phyloP scores from a whole-genome alignment of 2,113 vertebrate species.

The Terrapene triunguis region DNA sequence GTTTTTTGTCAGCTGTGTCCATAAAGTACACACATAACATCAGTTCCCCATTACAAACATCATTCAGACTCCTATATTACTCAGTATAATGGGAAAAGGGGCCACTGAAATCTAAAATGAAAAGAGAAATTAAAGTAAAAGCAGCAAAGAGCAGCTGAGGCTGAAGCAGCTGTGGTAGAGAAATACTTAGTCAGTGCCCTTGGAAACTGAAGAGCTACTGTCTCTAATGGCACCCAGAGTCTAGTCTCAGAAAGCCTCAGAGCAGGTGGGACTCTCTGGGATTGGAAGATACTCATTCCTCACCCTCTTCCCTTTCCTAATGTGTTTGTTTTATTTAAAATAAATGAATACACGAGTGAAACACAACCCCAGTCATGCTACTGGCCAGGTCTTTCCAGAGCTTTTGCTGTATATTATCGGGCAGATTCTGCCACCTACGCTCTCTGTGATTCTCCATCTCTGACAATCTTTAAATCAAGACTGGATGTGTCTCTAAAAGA shows the following conservation, averaged over 20 bases:
- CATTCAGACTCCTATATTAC: slow-evolving; percentile 80
- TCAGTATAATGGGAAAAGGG: slow-evolving; percentile 76
- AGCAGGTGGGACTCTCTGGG: slow-evolving; percentile 48
- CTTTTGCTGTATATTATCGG: neutral
- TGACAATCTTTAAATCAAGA: neutral
- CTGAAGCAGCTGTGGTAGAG: slow-evolving; percentile 53
- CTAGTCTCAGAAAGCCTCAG: slow-evolving; percentile 43
- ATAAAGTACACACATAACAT: slow-evolving; percentile 78
- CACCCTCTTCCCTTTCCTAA: rapidly evolving
- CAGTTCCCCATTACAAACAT: slow-evolving; percentile 80
- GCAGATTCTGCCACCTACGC: neutral
- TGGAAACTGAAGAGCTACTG: slow-evolving; percentile 51
- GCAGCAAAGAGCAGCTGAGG: slow-evolving; percentile 58
- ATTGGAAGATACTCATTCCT: neutral
- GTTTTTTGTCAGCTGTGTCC: slow-evolving; percentile 70
- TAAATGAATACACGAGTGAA: neutral
- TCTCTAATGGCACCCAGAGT: slow-evolving; percentile 33
- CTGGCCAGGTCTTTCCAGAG: neutral
- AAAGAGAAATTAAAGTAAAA: slow-evolving; percentile 80
- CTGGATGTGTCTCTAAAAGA: neutral
- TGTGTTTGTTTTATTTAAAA: neutral
- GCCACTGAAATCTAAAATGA: slow-evolving; percentile 74
- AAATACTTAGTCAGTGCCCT: slow-evolving; percentile 64
- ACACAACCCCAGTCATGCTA: neutral
- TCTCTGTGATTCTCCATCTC: neutral